Conservation (phyloP, 2,888 invertebrate species). For the Pristionchus maxplancki region DNA sequence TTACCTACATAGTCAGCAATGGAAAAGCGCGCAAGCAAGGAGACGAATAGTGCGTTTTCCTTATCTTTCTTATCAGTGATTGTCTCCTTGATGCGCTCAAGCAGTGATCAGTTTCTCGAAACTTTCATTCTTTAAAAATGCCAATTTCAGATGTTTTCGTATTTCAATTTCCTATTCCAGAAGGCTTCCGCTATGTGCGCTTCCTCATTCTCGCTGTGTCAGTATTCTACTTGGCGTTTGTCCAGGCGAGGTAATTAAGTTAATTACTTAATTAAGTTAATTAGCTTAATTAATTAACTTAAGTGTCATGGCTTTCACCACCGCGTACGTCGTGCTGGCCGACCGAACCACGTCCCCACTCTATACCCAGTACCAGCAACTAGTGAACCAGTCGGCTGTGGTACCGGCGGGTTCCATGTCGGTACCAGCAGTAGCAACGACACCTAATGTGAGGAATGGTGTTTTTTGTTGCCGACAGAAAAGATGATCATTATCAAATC, state of each 20-base stretch:
- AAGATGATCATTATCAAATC: not conserved
- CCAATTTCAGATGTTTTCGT: not conserved
- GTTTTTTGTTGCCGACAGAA: not conserved
- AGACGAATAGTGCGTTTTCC: not conserved
- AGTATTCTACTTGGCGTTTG: not conserved
- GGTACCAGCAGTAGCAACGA: not conserved
- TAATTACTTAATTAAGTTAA: not conserved
- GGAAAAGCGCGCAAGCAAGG: not conserved
- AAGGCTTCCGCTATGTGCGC: not conserved
- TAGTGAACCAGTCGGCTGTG: not conserved
- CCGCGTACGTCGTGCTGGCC: not conserved
- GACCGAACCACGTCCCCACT: not conserved
- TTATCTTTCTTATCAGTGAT: not conserved
- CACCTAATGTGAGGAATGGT: not conserved
- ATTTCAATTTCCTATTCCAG: not conserved
- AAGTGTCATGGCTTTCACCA: not conserved
- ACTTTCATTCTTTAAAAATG: not conserved
- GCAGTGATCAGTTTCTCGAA: not conserved
- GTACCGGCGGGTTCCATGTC: not conserved
- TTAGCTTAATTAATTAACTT: not conserved
- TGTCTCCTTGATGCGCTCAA: not conserved
- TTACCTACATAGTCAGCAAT: not conserved
- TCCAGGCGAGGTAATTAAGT: not conserved
- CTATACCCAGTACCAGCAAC: not conserved
- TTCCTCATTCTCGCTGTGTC: not conserved